Evolutionary conservation across 1,140 invertebrate species (phyloP).

Genomic region (Drosophila tristis): DNA sequence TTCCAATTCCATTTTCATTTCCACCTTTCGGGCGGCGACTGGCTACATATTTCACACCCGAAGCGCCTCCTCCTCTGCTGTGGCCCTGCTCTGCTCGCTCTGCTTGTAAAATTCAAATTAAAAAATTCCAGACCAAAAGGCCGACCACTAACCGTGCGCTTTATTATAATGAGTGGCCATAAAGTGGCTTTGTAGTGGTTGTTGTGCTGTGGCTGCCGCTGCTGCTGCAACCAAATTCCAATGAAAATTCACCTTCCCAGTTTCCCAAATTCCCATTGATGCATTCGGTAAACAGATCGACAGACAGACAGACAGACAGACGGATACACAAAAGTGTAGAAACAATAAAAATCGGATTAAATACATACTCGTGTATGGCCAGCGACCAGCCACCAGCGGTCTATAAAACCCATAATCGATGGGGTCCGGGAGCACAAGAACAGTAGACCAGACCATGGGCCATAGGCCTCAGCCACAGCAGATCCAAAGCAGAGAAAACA

Average conservation of each 20-base stretch:
- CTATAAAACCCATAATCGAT: conserved; percentile 78
- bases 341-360: conserved; percentile 83
- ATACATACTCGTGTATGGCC: conserved; percentile 43
- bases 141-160: conserved; percentile 79
- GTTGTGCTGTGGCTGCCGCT: conserved; percentile 30
- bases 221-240: conserved; percentile 65
- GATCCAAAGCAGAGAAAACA: conserved; percentile 8
- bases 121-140: conserved; percentile 67
- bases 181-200: conserved; percentile 63
- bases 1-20: too few species aligned
- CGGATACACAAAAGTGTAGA: conserved; percentile 71
- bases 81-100: neutral
- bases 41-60: conserved; percentile 65
- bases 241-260: conserved; percentile 72
- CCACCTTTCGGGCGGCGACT: too few species aligned
- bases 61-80: conserved; percentile 44
- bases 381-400: conserved; percentile 36
- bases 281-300: conserved; percentile 52
- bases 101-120: conserved; percentile 77
- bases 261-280: conserved; percentile 66
- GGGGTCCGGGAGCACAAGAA: conserved; percentile 63
- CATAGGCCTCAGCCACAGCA: neutral
- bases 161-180: conserved; percentile 83
- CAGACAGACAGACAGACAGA: neutral
- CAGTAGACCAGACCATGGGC: conserved; percentile 33